Evolutionary conservation across 2,888 invertebrate species (phyloP).

Genomic region (Galeopsomyia nigrocyanea): DNA sequence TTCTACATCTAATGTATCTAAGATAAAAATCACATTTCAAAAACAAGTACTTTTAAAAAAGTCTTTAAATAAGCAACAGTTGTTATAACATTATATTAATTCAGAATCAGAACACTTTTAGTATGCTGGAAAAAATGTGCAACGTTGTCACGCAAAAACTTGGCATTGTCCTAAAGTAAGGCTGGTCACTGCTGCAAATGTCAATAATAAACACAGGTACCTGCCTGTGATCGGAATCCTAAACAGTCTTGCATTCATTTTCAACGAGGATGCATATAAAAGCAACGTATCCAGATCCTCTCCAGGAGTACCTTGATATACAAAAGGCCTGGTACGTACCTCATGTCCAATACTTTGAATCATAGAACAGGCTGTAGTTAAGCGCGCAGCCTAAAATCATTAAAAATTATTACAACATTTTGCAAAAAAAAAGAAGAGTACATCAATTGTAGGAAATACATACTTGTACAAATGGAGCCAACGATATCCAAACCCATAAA

Average conservation of each 20-base stretch:
- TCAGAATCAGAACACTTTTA: slow-evolving; percentile 5
- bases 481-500: slow-evolving; percentile 77
- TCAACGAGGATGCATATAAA: slow-evolving; percentile 81
- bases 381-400: slow-evolving; percentile 78
- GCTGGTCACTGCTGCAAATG: slow-evolving; percentile 73
- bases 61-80: background rate
- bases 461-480: slow-evolving; percentile 81
- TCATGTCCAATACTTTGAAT: slow-evolving; percentile 85
- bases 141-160: slow-evolving; percentile 66
- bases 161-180: slow-evolving; percentile 83
- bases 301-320: slow-evolving; percentile 83
- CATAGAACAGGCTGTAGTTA: slow-evolving; percentile 79
- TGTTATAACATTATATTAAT: slow-evolving; percentile 21
- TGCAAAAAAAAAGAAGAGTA: slow-evolving; percentile 28
- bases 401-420: slow-evolving; percentile 9
- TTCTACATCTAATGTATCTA: slow-evolving; percentile 4
- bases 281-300: slow-evolving; percentile 83
- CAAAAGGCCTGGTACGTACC: slow-evolving; percentile 82
- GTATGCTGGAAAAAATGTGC: background rate
- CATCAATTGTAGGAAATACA: slow-evolving; percentile 2
- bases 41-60: slow-evolving; percentile 26
- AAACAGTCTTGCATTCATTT: slow-evolving; percentile 81
- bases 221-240: slow-evolving; percentile 80
- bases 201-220: slow-evolving; percentile 76
- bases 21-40: slow-evolving; percentile 15